A percentile compares a stretch with the other conserved stretches of the same genome.
Evolutionary conservation across 2,797 vertebrate species (phyloP).

Genomic region (Prionace glauca): DNA sequence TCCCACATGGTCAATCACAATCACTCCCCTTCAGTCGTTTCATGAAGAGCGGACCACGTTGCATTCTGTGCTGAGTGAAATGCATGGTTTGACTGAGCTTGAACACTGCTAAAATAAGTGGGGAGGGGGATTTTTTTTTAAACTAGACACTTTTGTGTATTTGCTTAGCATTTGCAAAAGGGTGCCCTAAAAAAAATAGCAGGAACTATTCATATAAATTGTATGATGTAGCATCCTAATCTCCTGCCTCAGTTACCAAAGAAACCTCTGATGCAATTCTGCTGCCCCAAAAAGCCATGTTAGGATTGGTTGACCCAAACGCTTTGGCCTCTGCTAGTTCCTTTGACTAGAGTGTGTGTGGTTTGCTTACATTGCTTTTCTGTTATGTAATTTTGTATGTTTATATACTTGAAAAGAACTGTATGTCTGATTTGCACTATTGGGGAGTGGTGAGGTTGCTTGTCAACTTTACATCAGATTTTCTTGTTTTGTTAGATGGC

Average conservation of each 20-base stretch:
- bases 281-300: slow-evolving; percentile 57
- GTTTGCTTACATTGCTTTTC: slow-evolving; percentile 48
- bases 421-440: slow-evolving; percentile 83
- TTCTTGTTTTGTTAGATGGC: slow-evolving; percentile 53
- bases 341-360: slow-evolving; percentile 54
- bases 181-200: slow-evolving; percentile 61
- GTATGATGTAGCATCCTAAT: slow-evolving; percentile 58
- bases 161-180: slow-evolving; percentile 59
- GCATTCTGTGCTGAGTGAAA: slow-evolving; percentile 45
- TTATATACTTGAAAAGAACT: slow-evolving; percentile 67
- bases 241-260: slow-evolving; percentile 87
- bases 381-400: slow-evolving; percentile 60
- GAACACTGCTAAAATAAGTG: slow-evolving; percentile 62
- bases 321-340: slow-evolving; percentile 54
- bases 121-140: slow-evolving; percentile 53
- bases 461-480: slow-evolving; percentile 55
- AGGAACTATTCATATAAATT: slow-evolving; percentile 55
- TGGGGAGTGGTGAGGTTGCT: slow-evolving; percentile 58
- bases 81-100: slow-evolving; percentile 70
- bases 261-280: slow-evolving; percentile 75
- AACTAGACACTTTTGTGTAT: slow-evolving; percentile 57
- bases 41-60: slow-evolving; percentile 62
- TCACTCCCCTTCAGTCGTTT: slow-evolving; percentile 91
- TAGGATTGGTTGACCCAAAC: slow-evolving; percentile 56
- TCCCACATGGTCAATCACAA: slow-evolving; percentile 88